A percentile compares a stretch with the other conserved stretches of the same genome.
Conservation (phyloP, 2,797 vertebrate species). For the Hybognathus amarus region DNA sequence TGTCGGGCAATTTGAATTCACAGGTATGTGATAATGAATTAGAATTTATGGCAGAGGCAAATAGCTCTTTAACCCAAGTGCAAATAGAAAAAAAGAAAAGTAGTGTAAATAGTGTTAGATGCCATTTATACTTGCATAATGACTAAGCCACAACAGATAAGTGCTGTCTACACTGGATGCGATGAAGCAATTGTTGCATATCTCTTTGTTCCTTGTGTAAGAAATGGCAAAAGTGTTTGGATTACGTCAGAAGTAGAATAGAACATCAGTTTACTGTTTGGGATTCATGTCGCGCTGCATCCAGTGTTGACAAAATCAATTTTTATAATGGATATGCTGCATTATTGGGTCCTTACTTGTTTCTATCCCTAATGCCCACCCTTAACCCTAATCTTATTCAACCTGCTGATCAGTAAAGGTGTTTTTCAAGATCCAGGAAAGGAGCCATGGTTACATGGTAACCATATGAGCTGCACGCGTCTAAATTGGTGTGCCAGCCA, state of each 20-base stretch:
- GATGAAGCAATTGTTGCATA: not conserved
- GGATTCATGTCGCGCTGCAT: not conserved
- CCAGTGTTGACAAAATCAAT: not conserved
- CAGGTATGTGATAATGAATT: slow-evolving; percentile 79
- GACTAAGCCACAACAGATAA: not conserved
- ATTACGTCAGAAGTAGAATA: not conserved
- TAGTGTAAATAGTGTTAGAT: not conserved
- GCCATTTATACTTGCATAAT: not conserved
- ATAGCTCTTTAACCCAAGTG: not conserved
- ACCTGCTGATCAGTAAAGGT: not conserved
- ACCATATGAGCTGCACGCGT: not conserved
- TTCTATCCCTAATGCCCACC: not conserved
- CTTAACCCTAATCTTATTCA: not conserved
- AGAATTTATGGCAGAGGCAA: not conserved
- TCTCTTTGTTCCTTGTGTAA: not conserved
- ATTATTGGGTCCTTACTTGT: not conserved
- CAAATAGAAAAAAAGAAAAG: not conserved
- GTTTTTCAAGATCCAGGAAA: not conserved
- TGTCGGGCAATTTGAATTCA: slow-evolving; percentile 97
- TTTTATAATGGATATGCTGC: not conserved
- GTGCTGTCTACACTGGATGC: not conserved
- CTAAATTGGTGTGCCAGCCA: not conserved
- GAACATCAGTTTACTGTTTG: not conserved
- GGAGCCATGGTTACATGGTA: not conserved
- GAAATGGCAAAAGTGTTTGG: not conserved